phyloP scores from a whole-genome alignment of 2,113 vertebrate genomes.

The Pristiophorus japonicus region DNA sequence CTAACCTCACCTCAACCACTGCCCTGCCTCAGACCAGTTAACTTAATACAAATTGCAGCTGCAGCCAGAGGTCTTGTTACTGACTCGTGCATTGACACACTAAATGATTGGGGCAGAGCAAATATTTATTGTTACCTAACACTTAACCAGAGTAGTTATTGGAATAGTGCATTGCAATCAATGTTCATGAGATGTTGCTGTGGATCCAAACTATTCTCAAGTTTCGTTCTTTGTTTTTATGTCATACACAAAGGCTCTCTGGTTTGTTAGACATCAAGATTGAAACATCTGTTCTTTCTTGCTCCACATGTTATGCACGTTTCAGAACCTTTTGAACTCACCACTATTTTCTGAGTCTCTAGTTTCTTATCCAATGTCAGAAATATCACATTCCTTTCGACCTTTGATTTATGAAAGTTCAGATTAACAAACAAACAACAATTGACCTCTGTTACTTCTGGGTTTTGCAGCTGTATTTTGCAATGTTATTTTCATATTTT shows the following conservation, averaged over 20 bases:
- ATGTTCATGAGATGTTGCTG: not conserved
- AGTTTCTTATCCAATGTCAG: slow-evolving; percentile 14
- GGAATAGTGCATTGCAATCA: not conserved
- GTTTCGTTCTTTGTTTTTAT: slow-evolving; percentile 17
- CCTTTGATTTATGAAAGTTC: slow-evolving; percentile 9
- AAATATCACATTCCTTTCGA: not conserved
- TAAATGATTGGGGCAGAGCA: not conserved
- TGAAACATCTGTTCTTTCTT: slow-evolving; percentile 36
- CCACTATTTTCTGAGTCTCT: not conserved
- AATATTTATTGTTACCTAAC: not conserved
- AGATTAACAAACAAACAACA: not conserved
- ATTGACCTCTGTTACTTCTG: not conserved
- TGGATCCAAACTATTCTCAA: not conserved
- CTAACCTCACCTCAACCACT: not conserved
- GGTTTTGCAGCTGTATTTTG: slow-evolving; percentile 6
- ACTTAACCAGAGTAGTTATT: not conserved
- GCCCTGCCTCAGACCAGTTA: not conserved
- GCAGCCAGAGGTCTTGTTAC: not conserved
- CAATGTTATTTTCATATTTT: not conserved
- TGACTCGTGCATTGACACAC: not conserved
- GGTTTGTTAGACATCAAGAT: not conserved
- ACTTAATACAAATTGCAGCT: not conserved
- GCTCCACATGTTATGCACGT: slow-evolving; percentile 16
- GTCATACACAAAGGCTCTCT: not conserved
- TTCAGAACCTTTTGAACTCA: slow-evolving; percentile 29